These are phyloP conservation scores for Syngnathus scovelli DNA, from an alignment of 2,113 vertebrate genomes.

Conservation along the genomic window DNA sequence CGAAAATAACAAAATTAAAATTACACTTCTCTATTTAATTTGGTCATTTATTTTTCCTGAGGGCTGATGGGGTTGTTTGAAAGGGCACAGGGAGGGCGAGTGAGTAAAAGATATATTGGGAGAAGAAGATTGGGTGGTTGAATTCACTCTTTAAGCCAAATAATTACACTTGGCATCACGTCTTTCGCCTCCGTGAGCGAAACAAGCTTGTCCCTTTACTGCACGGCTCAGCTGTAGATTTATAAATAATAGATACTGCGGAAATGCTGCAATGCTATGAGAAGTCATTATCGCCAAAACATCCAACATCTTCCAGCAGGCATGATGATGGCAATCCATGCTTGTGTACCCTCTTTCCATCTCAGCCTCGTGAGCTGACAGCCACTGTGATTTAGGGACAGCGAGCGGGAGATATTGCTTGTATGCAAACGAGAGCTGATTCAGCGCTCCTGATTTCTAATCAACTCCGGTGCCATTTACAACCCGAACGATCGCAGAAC, in stretches of 20 bases:
- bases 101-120: slow-evolving; percentile 24
- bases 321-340: slow-evolving; percentile 52
- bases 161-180: slow-evolving; percentile 55
- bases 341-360: slow-evolving; percentile 38
- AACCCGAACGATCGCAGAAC: slow-evolving; percentile 48
- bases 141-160: slow-evolving; percentile 50
- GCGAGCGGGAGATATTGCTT: slow-evolving; percentile 68
- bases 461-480: slow-evolving; percentile 69
- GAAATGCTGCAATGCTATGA: slow-evolving; percentile 60
- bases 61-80: slow-evolving; percentile 21
- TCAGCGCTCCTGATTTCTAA: slow-evolving; percentile 72
- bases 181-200: slow-evolving; percentile 12
- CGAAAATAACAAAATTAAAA: slow-evolving; percentile 75
- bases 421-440: slow-evolving; percentile 79
- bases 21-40: slow-evolving; percentile 73
- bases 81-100: slow-evolving; percentile 25
- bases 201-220: slow-evolving; percentile 55
- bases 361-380: slow-evolving; percentile 37
- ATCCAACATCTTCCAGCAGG: slow-evolving; percentile 53
- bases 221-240: slow-evolving; percentile 49
- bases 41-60: slow-evolving; percentile 67
- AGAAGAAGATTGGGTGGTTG: slow-evolving; percentile 24
- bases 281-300: slow-evolving; percentile 61
- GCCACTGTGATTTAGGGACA: slow-evolving; percentile 62
- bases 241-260: slow-evolving; percentile 66